Evolutionary conservation across 2,113 vertebrate genomes (phyloP).

Genomic region (Syrmaticus mikado): DNA sequence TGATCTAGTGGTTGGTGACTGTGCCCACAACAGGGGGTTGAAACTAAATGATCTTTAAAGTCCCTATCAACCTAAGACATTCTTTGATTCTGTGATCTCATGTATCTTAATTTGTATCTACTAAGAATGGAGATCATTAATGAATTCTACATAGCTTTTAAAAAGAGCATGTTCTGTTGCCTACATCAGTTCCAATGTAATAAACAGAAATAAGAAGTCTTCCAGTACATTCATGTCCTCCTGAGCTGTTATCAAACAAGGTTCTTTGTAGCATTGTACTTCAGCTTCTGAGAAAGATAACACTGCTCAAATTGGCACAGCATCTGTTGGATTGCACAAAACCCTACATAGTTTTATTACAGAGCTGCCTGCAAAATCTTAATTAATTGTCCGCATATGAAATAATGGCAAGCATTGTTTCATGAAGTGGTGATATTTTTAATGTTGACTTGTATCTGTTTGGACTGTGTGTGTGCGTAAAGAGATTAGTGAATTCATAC

Average conservation of each 20-base stretch:
- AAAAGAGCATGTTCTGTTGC: neutral
- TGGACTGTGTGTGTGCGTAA: neutral
- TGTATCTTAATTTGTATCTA: neutral
- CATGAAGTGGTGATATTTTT: neutral
- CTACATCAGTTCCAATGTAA: neutral
- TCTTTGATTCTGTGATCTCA: no score
- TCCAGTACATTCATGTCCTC: neutral
- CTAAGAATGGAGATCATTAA: neutral
- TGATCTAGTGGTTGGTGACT: no score
- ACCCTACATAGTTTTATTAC: slow-evolving; percentile 31
- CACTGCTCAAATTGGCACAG: slow-evolving; percentile 1
- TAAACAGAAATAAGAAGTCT: neutral
- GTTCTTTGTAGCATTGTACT: neutral
- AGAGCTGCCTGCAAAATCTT: slow-evolving; percentile 14
- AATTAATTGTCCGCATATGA: neutral
- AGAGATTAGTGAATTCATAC: neutral
- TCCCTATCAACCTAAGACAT: no score
- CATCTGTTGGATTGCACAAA: slow-evolving; percentile 31
- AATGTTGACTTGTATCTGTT: neutral
- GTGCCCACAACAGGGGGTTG: no score
- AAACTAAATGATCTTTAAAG: no score
- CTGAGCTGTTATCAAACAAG: neutral
- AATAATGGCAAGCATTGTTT: neutral
- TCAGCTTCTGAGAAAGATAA: slow-evolving; percentile 20
- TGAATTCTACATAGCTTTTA: neutral